Evolutionary conservation across 2,113 vertebrate genomes (phyloP), one percentile per base, ranked within the genome.

Genomic region (Gyps fulvus): DNA sequence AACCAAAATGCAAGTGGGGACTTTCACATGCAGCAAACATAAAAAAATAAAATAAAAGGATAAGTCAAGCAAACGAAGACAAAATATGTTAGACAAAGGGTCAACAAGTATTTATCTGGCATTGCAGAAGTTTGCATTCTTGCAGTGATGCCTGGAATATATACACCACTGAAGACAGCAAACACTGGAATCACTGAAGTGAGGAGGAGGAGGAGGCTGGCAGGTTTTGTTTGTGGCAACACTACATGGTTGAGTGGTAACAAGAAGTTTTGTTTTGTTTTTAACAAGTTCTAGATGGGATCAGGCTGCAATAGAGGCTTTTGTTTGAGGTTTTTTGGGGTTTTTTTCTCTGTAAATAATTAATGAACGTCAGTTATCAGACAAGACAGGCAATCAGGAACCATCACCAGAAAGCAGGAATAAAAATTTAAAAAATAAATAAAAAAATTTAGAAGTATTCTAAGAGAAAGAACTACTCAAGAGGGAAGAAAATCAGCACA

Each of bases 361-460:
- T 97, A 96, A 96, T 96, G 96, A 95, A 98, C 97, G 95, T 97
- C 98, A 98, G 98, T 98, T 98, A 98, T 99, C 98, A 99, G 99
- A 99, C 99, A 99, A 99, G 99, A 99, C 99, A 99, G 99, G 99
- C 99, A 99, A 99, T 99, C 99, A 99, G 99, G 98, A 98, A 98
- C 99, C 99, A 99, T 99, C 99, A 99, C 99, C 99, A 99, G 99
- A 98, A 98, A 99, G 98, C 98, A 98, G 97, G 97, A 98, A 98
- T 97, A 97, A 98, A 96, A 98, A 98, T 92, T 76, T 95, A 91
- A 97, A 98, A 97, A 85, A 96, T n/a, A 97, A 97, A 94, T 42
- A 45, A 89, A 92, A 61, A 92, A 96, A 71, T 19, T 23, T 31
- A 92, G 94, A 96, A 84, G 95, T 95, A 78, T 90, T 97, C 96